These are phyloP conservation scores for Oscarella lobularis DNA, from an alignment of 37 sponge, comb jelly and placozoan species.

Conservation along the genomic window DNA sequence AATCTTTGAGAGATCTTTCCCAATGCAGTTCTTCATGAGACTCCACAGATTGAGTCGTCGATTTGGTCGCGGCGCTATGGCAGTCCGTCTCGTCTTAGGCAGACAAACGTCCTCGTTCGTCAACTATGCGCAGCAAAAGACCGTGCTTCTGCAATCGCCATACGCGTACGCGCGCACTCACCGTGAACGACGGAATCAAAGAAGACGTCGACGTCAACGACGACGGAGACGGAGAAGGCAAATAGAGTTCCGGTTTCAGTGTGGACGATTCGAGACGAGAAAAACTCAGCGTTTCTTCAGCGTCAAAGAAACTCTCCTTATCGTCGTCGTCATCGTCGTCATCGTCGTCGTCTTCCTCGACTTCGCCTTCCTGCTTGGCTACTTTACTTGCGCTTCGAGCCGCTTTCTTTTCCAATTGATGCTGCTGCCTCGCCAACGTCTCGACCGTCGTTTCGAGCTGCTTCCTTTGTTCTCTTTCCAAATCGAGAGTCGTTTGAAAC, in stretches of 20 bases:
- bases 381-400: no score
- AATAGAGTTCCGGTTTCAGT: background rate
- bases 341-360: slow-evolving; percentile 5
- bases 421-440: slow-evolving; percentile 66
- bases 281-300: slow-evolving; percentile 20
- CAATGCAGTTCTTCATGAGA: slow-evolving; percentile 97
- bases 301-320: slow-evolving; percentile 73
- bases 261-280: background rate
- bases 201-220: no score
- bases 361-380: background rate
- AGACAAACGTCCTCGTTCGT: background rate
- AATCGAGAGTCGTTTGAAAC: no score
- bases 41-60: slow-evolving; percentile 69
- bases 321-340: slow-evolving; percentile 31
- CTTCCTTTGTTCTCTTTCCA: no score
- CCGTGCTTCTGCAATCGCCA: background rate
- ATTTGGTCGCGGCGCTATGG: slow-evolving; percentile 65
- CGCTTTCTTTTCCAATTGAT: slow-evolving; percentile 52
- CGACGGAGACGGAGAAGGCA: no score
- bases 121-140: background rate
- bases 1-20: slow-evolving; percentile 89
- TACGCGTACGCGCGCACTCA: no score
- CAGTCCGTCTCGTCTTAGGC: slow-evolving; percentile 18
- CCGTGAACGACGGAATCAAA: no score
- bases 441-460: slow-evolving; percentile 74